Evolutionary conservation across 2,888 invertebrate species (phyloP).

Genomic region (Metalampra italica): DNA sequence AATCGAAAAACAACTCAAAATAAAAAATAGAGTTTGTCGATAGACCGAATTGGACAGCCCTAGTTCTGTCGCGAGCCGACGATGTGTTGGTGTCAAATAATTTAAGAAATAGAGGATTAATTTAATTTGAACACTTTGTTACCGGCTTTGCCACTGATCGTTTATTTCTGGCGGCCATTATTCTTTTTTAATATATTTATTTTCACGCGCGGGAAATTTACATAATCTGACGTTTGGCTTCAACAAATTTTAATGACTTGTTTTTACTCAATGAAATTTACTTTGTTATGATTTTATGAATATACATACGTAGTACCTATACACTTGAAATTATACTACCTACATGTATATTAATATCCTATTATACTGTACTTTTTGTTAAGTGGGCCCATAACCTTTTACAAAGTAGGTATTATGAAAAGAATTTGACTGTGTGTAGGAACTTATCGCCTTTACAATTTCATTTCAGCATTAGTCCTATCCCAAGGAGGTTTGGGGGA

Average conservation of each 20-base stretch:
- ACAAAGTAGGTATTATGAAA: too few relatives aligned
- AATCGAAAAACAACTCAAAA: too few relatives aligned
- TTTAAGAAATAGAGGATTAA: conserved; percentile 56
- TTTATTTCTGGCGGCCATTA: conserved; percentile 42
- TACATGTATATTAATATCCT: too few relatives aligned
- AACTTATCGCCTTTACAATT: too few relatives aligned
- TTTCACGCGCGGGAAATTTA: conserved; percentile 23
- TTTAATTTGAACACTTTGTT: conserved; percentile 61
- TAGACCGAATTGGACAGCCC: too few relatives aligned
- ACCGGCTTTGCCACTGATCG: conserved; percentile 33
- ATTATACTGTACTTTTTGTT: too few relatives aligned
- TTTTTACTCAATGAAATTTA: background rate
- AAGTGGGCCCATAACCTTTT: too few relatives aligned
- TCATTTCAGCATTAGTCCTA: too few relatives aligned
- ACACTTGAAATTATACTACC: too few relatives aligned
- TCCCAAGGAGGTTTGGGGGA: too few relatives aligned
- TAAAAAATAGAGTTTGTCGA: too few relatives aligned
- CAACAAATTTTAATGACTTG: conserved; percentile 6
- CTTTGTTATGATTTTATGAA: background rate
- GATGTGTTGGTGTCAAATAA: conserved; percentile 66
- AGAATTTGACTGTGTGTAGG: too few relatives aligned
- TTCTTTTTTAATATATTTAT: conserved; percentile 26
- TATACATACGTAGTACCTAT: background rate
- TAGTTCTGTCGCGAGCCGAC: conserved; percentile 22
- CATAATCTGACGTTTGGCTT: conserved; percentile 6